Evolutionary conservation across 2,888 invertebrate genomes (phyloP), one percentile per base, ranked within the genome.

Genomic region (Drosophila sordidapex): DNA sequence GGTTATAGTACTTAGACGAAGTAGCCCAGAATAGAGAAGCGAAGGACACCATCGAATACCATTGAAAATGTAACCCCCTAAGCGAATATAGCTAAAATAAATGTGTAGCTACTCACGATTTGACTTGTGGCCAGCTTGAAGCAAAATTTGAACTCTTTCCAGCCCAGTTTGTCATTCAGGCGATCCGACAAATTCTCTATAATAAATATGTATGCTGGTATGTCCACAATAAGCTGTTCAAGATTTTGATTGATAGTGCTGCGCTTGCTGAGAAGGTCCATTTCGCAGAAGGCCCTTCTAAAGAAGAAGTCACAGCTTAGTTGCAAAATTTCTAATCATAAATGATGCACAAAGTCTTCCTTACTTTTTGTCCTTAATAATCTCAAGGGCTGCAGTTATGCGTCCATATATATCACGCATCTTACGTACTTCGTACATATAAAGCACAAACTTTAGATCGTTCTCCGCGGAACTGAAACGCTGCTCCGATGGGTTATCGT

Each of bases 51-150:
- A n/a, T 40, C n/a, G n/a, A 4, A 53, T 8, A 35, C 25, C 11
- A 18, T 27, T 36, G 11, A 35, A 35, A 53, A 40, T 46, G 13
- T 46, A 46, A 4, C 7, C 21, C 7, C 21, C 21, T 7, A 7
- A 7, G 7, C 7, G 46, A 46, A 21, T 13, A 4, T 13, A 46
- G 46, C 21, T 21, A 4, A 13, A 13, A 46, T 21, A 13, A 21
- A 21, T 21, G 15, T 36, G 18, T 13, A 31, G 25, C 8, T 54
- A 61, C 94, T 93, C 93, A 95, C 96, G 82, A 95, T 95, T 94
- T 95, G 95, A 74, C 95, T 95, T 31, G 95, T 95, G 33, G 94
- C 95, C 52, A 95, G 93, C 92, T 95, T 95, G 79, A 95, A 94
- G 82, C 94, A 95, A 90, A 95, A 95, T 83, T 95, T 95, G 86